Percentiles rank a stretch among this genome's conserved stretches.
phyloP scores from a whole-genome alignment of 1,140 invertebrate species.

The Drosophila aff. region DNA sequence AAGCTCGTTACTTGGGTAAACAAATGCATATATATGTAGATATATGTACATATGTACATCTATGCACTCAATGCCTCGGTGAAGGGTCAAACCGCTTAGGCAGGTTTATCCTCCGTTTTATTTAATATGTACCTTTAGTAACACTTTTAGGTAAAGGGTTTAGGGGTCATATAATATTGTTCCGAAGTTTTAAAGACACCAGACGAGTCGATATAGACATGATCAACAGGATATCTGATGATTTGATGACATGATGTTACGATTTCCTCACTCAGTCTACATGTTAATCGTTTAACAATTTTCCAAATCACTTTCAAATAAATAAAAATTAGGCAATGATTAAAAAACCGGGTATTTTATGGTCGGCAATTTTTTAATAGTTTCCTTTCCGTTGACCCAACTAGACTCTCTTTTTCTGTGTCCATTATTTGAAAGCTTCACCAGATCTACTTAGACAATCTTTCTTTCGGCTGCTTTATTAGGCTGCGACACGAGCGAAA shows the following conservation, averaged over 20 bases:
- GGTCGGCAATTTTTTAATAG: background rate
- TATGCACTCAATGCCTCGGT: background rate
- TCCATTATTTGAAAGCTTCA: constrained; percentile 16
- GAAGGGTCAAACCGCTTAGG: background rate
- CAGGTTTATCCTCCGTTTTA: background rate
- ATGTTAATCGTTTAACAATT: background rate
- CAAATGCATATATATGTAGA: background rate
- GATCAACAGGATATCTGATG: background rate
- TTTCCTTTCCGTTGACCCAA: constrained; percentile 4
- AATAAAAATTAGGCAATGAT: background rate
- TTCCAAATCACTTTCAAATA: background rate
- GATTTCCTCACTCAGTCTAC: too few relatives aligned
- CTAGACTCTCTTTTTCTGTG: constrained; percentile 19
- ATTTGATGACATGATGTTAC: too few relatives aligned
- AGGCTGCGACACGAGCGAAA: constrained; percentile 48
- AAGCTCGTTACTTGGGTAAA: background rate
- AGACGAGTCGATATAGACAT: background rate
- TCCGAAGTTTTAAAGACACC: background rate
- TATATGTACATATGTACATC: background rate
- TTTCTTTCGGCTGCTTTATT: constrained; percentile 44
- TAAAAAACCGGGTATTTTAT: background rate
- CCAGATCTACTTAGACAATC: constrained; percentile 46
- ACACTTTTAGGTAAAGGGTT: too few relatives aligned
- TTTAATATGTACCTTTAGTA: background rate
- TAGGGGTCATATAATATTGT: background rate